Evolutionary conservation across 2,888 invertebrate species (phyloP).

Genomic region (Dinocampus coccinellae): DNA sequence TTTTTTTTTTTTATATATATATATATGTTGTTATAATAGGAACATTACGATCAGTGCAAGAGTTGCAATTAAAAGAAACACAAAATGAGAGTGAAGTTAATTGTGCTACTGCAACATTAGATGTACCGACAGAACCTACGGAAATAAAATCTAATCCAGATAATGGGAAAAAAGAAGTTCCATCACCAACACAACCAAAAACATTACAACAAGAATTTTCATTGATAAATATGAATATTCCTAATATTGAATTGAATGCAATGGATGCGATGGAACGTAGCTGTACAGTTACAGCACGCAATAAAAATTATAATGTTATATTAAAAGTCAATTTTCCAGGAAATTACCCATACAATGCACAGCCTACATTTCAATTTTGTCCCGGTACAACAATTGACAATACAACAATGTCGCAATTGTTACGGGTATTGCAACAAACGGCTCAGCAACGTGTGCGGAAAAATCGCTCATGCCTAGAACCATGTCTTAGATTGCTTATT

Average conservation of each 20-base stretch:
- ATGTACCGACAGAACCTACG: slow-evolving; percentile 51
- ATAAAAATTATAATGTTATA: slow-evolving; percentile 72
- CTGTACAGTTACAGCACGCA: slow-evolving; percentile 73
- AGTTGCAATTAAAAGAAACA: slow-evolving; percentile 59
- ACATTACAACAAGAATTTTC: slow-evolving; percentile 83
- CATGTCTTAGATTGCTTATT: slow-evolving; percentile 83
- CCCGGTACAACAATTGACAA: slow-evolving; percentile 80
- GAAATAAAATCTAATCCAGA: slow-evolving; percentile 55
- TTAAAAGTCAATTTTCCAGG: slow-evolving; percentile 80
- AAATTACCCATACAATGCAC: slow-evolving; percentile 79
- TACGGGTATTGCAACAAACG: slow-evolving; percentile 85
- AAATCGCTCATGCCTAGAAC: slow-evolving; percentile 88
- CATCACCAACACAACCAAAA: slow-evolving; percentile 71
- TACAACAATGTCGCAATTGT: slow-evolving; percentile 78
- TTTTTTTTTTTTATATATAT: slow-evolving; percentile 6
- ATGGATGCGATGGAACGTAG: slow-evolving; percentile 74
- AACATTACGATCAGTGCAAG: slow-evolving; percentile 63
- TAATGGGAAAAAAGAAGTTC: slow-evolving; percentile 56
- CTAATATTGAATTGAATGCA: slow-evolving; percentile 76
- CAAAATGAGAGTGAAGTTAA: slow-evolving; percentile 60
- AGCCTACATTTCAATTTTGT: slow-evolving; percentile 77
- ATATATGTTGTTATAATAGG: no score
- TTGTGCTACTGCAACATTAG: slow-evolving; percentile 55
- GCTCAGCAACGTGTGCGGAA: slow-evolving; percentile 87
- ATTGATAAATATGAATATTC: slow-evolving; percentile 80